phyloP scores from a whole-genome alignment of 2,797 vertebrate species.

The Chrosomus eos region DNA sequence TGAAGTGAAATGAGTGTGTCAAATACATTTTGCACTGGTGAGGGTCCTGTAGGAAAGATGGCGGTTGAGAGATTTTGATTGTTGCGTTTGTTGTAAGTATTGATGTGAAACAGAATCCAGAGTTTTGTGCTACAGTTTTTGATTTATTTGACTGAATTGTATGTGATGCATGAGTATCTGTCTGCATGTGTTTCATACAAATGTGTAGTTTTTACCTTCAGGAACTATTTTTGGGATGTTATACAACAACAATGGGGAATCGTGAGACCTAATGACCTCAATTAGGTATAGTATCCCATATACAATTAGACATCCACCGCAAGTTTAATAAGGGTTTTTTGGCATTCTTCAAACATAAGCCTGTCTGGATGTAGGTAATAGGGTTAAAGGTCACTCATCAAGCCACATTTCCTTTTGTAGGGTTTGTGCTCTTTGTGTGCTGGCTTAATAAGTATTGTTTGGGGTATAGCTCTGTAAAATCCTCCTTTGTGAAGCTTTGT shows the following conservation, averaged over 20 bases:
- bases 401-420: background rate
- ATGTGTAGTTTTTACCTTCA: background rate
- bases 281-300: background rate
- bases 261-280: background rate
- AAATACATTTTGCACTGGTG: background rate
- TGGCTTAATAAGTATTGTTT: background rate
- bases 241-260: background rate
- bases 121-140: background rate
- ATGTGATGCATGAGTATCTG: background rate
- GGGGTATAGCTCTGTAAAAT: background rate
- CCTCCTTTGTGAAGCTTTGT: conserved; percentile 1
- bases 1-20: conserved; percentile 5
- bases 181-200: background rate
- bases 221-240: background rate
- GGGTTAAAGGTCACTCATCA: conserved; percentile 17
- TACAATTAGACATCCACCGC: background rate
- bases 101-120: background rate
- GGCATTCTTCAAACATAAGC: background rate
- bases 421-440: background rate
- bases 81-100: background rate
- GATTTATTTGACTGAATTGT: background rate
- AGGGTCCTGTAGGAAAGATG: background rate
- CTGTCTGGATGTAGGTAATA: conserved; percentile 17
- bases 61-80: conserved; percentile 15
- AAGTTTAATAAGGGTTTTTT: background rate